Base-by-base conservation (phyloP, 2,113 vertebrate species). In the Cryptoleucopteryx plumbea region DNA sequence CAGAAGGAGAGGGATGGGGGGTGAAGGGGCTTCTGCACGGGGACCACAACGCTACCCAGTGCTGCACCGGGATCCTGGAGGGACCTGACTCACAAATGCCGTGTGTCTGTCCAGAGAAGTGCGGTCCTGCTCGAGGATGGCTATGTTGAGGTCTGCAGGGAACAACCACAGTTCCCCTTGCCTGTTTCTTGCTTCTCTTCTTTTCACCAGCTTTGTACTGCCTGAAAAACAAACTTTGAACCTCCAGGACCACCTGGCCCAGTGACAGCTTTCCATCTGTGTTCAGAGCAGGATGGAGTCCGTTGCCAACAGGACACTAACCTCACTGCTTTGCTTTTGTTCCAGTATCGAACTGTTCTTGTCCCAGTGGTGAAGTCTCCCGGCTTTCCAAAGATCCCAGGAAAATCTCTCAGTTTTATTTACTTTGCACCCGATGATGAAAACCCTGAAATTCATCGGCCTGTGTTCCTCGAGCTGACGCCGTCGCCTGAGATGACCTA, bases 341-440 rank as follows among this genome's bases (percentile, higher is more conserved):
- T 82, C 29, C 97, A 99, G 99, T 99, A 99, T 43, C 98, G 98
- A 91, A 99, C 98, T 0, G 97, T 99, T 48, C 97, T 99, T 20
- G 48, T 99, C 56, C 99, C 98, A 0, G 97, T 99, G 72, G 90
- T 98, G 56, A 98, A 98, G 77, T 77, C 96, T 63, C 34, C 86
- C 0, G 40, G 81, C 66, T 74, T 52, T 53, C 96, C 80, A 86
- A 80, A 95, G 95, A 59, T 31, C 40, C 52, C 93, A n/a, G 88
- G 96, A 18, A 93, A 98, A 68, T 95, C 96, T 47, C 86, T 98
- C 32, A 98, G 97, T 78, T 99, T 99, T 19, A 97, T 99, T 50
- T 99, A 99, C 89, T 94, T 99, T 38, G 89, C 98, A 45, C 99
- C 99, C 0, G 98, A 99, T 0, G 98, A 98, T 1, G 93, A 91